Percentiles rank a stretch among this genome's conserved stretches.
phyloP scores from a whole-genome alignment of 2,888 invertebrate genomes.

The Acrocyrtus sp. region DNA sequence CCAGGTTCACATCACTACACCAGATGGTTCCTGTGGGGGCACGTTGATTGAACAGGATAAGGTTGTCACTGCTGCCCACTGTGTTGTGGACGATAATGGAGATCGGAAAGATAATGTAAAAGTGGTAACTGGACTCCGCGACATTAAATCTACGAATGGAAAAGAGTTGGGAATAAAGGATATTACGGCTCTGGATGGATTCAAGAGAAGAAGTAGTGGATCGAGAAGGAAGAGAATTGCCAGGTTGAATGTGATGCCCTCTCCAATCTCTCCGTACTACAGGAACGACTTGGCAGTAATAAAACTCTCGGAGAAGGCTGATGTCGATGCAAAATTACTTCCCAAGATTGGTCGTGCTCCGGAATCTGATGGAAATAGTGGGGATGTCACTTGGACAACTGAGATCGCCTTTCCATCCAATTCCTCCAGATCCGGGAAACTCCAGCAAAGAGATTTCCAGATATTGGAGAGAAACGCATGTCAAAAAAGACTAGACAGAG shows the following conservation, averaged over 20 bases:
- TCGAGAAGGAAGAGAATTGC: background rate
- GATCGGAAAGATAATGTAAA: background rate
- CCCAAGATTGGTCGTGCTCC: background rate
- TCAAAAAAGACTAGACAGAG: conserved; percentile 16
- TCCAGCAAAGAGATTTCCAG: conserved; percentile 8
- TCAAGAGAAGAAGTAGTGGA: background rate
- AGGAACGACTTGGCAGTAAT: conserved; percentile 21
- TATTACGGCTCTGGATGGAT: background rate
- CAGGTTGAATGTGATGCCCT: background rate
- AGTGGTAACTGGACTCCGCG: background rate
- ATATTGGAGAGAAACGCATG: background rate
- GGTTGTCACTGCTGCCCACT: conserved; percentile 34
- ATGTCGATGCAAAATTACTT: background rate
- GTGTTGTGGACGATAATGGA: conserved; percentile 8
- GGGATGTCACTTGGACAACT: background rate
- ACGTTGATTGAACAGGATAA: conserved; percentile 17
- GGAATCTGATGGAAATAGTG: background rate
- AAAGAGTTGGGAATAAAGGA: background rate
- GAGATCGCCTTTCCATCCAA: conserved; percentile 23
- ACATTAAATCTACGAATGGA: background rate
- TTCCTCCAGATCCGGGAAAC: background rate
- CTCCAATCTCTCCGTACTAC: background rate
- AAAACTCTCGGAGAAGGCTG: conserved; percentile 4
- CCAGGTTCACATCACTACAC: conserved; percentile 29
- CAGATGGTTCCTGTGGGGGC: conserved; percentile 30